phyloP scores from a whole-genome alignment of 2,888 invertebrate genomes.

The Eupithecia insigniata region DNA sequence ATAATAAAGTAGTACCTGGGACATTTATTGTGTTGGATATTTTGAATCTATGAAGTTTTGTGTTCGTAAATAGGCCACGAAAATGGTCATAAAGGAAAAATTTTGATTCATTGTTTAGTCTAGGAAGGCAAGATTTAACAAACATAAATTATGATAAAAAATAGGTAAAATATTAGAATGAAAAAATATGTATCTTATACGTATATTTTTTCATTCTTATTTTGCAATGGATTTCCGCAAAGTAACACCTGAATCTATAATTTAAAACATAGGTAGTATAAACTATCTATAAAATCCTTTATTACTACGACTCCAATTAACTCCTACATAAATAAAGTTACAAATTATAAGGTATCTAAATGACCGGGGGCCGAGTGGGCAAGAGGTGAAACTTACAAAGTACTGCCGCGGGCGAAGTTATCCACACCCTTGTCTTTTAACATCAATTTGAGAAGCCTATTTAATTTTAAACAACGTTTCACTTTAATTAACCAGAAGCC shows the following conservation, averaged over 20 bases:
- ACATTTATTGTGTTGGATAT: no score
- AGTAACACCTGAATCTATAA: no score
- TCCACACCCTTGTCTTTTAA: constrained; percentile 56
- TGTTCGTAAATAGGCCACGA: no score
- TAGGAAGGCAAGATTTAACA: no score
- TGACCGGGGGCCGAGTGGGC: constrained; percentile 15
- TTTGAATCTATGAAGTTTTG: no score
- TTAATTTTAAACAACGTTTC: constrained; percentile 66
- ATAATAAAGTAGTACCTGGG: no score
- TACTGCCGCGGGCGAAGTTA: constrained; percentile 54
- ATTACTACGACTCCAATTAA: not conserved
- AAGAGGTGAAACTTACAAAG: constrained; percentile 31
- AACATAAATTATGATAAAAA: no score
- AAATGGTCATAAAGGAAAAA: not conserved
- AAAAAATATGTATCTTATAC: no score
- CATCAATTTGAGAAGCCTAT: constrained; percentile 66
- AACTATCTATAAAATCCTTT: not conserved
- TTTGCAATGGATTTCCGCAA: no score
- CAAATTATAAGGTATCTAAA: constrained; percentile 8
- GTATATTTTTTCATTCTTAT: no score
- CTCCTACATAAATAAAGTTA: constrained; percentile 5
- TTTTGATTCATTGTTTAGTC: not conserved
- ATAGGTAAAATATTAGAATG: no score
- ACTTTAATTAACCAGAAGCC: constrained; percentile 65
- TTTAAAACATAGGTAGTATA: no score